phyloP scores from a whole-genome alignment of 2,113 vertebrate genomes.

The Hyperopisus bebe region DNA sequence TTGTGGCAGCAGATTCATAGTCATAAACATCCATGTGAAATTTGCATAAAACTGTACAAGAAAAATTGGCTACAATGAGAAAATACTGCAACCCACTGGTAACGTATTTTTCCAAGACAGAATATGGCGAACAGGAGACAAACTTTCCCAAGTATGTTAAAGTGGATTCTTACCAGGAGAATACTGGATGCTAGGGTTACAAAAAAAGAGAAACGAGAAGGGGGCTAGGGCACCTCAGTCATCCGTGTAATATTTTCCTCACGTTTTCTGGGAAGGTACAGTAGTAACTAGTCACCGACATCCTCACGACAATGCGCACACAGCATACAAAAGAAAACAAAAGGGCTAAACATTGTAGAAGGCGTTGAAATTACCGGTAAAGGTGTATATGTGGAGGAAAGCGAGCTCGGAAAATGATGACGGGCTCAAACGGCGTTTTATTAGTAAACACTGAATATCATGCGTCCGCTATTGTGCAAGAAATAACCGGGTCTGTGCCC shows the following conservation, averaged over 20 bases:
- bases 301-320: slow-evolving; percentile 47
- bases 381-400: slow-evolving; percentile 41
- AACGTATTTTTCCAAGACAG: slow-evolving; percentile 58
- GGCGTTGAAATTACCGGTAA: slow-evolving; percentile 23
- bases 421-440: slow-evolving; percentile 31
- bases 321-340: slow-evolving; percentile 53
- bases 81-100: slow-evolving; percentile 66
- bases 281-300: slow-evolving; percentile 41
- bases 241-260: slow-evolving; percentile 37
- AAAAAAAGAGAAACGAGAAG: slow-evolving; percentile 35
- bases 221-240: slow-evolving; percentile 39
- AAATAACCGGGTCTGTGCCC: slow-evolving; percentile 1
- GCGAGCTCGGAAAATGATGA: slow-evolving; percentile 41
- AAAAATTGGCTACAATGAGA: slow-evolving; percentile 65
- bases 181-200: slow-evolving; percentile 47
- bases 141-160: slow-evolving; percentile 51
- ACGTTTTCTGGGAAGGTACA: slow-evolving; percentile 31
- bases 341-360: slow-evolving; percentile 41
- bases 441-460: slow-evolving; percentile 44
- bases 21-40: slow-evolving; percentile 70
- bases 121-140: slow-evolving; percentile 48
- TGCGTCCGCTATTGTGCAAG: slow-evolving; percentile 43
- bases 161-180: slow-evolving; percentile 41
- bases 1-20: slow-evolving; percentile 67
- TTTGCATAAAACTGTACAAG: slow-evolving; percentile 66